phyloP scores from a whole-genome alignment of 2,888 invertebrate genomes.

The Sarcophaga variegata region DNA sequence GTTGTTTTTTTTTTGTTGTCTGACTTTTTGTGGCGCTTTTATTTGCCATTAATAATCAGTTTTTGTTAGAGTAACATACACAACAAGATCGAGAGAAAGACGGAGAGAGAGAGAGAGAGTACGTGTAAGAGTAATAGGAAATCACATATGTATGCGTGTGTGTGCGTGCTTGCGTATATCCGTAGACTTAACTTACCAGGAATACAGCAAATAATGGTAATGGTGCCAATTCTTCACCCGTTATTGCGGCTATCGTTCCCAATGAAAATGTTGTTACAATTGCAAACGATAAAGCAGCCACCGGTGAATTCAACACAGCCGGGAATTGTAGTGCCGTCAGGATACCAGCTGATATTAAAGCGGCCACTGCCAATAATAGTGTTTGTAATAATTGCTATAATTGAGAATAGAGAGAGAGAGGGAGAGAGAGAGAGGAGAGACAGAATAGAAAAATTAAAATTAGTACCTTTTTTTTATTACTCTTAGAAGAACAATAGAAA shows the following conservation, averaged over 20 bases:
- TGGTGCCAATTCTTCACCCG: slow-evolving; percentile 80
- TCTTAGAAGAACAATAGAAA: no score
- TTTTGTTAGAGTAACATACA: no score
- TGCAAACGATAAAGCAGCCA: slow-evolving; percentile 81
- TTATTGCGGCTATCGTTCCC: slow-evolving; percentile 81
- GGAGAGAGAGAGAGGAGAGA: no score
- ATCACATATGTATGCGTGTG: not conserved
- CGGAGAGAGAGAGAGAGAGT: not conserved
- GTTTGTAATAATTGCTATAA: slow-evolving; percentile 77
- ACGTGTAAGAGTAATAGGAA: not conserved
- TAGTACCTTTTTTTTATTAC: no score
- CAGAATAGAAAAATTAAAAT: no score
- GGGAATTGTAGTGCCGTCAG: slow-evolving; percentile 81
- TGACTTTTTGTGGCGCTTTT: no score
- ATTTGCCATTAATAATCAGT: no score
- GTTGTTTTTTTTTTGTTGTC: no score
- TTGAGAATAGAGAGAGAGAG: slow-evolving; percentile 20
- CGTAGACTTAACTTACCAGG: slow-evolving; percentile 83
- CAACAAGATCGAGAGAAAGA: no score
- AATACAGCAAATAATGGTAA: slow-evolving; percentile 89
- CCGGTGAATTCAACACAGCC: slow-evolving; percentile 81
- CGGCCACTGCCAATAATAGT: slow-evolving; percentile 77
- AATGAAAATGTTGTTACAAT: slow-evolving; percentile 80
- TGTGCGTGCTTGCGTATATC: not conserved
- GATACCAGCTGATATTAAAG: slow-evolving; percentile 79